phyloP scores from a whole-genome alignment of 2,113 vertebrate genomes.

The Stigmatopora nigra region DNA sequence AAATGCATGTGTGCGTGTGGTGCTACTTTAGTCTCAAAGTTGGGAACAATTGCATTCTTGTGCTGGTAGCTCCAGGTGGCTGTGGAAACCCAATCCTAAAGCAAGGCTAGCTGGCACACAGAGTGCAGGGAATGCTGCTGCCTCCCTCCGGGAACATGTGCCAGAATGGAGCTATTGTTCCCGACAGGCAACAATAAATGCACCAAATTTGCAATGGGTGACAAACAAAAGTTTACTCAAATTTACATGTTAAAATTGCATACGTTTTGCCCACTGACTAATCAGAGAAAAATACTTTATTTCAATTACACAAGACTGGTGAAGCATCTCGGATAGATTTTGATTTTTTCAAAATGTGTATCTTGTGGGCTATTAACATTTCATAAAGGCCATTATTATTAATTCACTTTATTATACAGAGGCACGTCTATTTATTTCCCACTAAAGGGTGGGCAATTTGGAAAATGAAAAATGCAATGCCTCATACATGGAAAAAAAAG shows the following conservation, averaged over 20 bases:
- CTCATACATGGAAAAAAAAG: neutral
- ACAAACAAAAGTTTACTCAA: slow-evolving; percentile 6
- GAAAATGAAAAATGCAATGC: neutral
- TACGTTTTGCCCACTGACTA: neutral
- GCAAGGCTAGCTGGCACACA: slow-evolving; percentile 63
- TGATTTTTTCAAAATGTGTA: slow-evolving; percentile 5
- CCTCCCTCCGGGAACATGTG: slow-evolving; percentile 60
- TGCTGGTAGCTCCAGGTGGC: slow-evolving; percentile 72
- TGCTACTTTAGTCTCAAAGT: slow-evolving; percentile 51
- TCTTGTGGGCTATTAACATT: slow-evolving; percentile 6
- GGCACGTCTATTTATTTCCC: neutral
- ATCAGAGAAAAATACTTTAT: neutral
- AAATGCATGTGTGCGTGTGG: slow-evolving; percentile 23
- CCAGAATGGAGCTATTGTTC: slow-evolving; percentile 72
- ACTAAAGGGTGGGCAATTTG: neutral
- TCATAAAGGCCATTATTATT: slow-evolving; percentile 6
- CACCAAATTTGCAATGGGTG: slow-evolving; percentile 18
- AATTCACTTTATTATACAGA: neutral
- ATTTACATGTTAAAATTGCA: slow-evolving; percentile 1
- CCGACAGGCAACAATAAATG: slow-evolving; percentile 52
- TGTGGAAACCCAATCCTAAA: slow-evolving; percentile 71
- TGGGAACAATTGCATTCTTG: slow-evolving; percentile 73
- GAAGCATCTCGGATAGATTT: slow-evolving; percentile 4
- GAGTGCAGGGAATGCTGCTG: slow-evolving; percentile 57
- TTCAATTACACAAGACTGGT: neutral